These are phyloP conservation scores for Peribatodes rhomboidaria DNA, from an alignment of 2,888 invertebrate genomes.

Conservation along the genomic window DNA sequence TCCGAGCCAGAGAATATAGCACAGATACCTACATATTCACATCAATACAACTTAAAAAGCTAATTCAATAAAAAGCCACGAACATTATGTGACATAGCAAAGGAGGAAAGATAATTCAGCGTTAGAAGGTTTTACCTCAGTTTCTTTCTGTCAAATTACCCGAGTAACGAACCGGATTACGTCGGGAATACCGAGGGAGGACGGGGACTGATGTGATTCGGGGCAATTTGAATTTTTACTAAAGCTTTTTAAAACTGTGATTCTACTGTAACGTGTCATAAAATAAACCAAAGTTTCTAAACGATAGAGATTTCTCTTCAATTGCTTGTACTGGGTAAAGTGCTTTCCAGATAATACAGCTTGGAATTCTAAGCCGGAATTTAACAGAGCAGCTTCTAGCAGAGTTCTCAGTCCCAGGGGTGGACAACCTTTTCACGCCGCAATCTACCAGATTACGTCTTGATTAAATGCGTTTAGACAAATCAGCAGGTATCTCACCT, in stretches of 20 bases:
- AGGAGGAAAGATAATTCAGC: constrained; percentile 46
- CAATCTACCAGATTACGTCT: too few relatives aligned
- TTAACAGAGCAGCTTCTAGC: background rate
- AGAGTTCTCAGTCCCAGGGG: too few relatives aligned
- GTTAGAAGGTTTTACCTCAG: constrained; percentile 55
- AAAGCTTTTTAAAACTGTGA: constrained; percentile 37
- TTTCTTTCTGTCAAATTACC: constrained; percentile 62
- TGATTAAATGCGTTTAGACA: too few relatives aligned
- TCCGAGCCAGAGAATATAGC: background rate
- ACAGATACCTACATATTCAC: background rate
- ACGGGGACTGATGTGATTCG: constrained; percentile 49
- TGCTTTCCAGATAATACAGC: too few relatives aligned
- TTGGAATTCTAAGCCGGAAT: background rate
- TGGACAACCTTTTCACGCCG: too few relatives aligned
- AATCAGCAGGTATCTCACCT: too few relatives aligned
- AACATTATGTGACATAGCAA: background rate
- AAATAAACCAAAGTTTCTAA: too few relatives aligned
- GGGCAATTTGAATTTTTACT: constrained; percentile 67
- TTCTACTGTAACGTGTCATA: too few relatives aligned
- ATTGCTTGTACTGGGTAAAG: too few relatives aligned
- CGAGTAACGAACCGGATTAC: constrained; percentile 66
- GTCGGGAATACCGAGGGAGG: constrained; percentile 56
- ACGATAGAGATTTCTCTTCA: too few relatives aligned
- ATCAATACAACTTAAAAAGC: background rate
- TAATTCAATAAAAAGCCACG: background rate